phyloP scores from a whole-genome alignment of 2,113 vertebrate genomes.

The Tragelaphus buxtoni region DNA sequence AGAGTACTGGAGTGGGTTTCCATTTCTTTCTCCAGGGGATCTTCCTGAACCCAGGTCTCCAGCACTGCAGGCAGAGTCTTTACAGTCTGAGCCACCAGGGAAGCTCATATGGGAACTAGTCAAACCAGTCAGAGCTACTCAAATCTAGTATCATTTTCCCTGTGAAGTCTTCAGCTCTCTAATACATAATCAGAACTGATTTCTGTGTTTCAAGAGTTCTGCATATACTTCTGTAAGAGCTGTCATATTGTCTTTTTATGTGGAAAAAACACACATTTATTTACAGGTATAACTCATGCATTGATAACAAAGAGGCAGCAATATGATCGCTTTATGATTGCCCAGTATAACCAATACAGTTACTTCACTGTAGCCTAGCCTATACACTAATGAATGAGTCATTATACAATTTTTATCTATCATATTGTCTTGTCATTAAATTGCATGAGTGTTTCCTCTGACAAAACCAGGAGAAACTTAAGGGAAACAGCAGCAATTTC shows the following conservation, averaged over 20 bases:
- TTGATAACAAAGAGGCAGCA: background rate
- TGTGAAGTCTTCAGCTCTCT: background rate
- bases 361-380: background rate
- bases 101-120: background rate
- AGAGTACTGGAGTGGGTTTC: background rate
- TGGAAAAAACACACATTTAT: background rate
- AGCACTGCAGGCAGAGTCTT: background rate
- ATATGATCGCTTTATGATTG: background rate
- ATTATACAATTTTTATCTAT: background rate
- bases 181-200: background rate
- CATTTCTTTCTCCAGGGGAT: background rate
- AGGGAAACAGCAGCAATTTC: background rate
- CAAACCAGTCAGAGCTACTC: background rate
- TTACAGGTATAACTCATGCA: background rate
- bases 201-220: background rate
- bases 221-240: background rate
- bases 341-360: background rate
- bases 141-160: background rate
- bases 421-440: background rate
- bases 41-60: background rate
- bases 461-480: background rate
- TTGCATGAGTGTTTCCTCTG: background rate
- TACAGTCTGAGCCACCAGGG: background rate
- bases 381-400: background rate
- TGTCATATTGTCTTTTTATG: background rate